Percentiles rank a stretch among this genome's conserved stretches.
Evolutionary conservation across 2,113 vertebrate genomes (phyloP).

Genomic region (Muntiacus muntjak): DNA sequence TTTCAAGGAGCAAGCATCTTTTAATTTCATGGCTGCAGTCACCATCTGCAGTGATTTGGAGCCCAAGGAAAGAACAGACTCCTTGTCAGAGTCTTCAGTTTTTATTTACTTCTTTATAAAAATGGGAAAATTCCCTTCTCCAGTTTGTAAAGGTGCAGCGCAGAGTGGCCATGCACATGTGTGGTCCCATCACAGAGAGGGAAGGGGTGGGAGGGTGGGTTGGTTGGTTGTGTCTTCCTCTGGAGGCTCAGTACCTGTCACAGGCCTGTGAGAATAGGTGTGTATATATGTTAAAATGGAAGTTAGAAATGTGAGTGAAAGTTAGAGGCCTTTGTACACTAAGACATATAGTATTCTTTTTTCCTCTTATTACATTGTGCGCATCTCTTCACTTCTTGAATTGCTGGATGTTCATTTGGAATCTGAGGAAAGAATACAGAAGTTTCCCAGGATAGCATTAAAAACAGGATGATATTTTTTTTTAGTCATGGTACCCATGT

Average conservation of each 20-base stretch:
- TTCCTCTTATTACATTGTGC: not conserved
- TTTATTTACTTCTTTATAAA: not conserved
- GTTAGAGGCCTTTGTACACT: not conserved
- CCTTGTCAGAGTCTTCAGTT: not conserved
- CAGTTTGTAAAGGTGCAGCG: not conserved
- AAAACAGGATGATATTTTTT: not conserved
- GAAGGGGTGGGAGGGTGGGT: not conserved
- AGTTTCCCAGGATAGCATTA: not conserved
- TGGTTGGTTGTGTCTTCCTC: not conserved
- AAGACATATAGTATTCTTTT: not conserved
- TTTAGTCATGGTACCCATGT: not conserved
- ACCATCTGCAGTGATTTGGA: not conserved
- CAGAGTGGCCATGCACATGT: not conserved
- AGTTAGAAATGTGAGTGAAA: not conserved
- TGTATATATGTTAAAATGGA: not conserved
- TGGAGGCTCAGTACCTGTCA: no score
- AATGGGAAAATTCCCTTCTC: not conserved
- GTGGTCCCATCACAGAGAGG: not conserved
- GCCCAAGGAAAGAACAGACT: not conserved
- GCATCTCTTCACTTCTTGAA: not conserved
- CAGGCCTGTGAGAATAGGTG: not conserved
- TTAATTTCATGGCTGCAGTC: not conserved
- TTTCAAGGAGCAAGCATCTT: not conserved
- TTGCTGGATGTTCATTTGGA: not conserved
- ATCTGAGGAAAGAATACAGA: not conserved